phyloP scores from a whole-genome alignment of 2,888 invertebrate genomes.

The Odontothrips loti region DNA sequence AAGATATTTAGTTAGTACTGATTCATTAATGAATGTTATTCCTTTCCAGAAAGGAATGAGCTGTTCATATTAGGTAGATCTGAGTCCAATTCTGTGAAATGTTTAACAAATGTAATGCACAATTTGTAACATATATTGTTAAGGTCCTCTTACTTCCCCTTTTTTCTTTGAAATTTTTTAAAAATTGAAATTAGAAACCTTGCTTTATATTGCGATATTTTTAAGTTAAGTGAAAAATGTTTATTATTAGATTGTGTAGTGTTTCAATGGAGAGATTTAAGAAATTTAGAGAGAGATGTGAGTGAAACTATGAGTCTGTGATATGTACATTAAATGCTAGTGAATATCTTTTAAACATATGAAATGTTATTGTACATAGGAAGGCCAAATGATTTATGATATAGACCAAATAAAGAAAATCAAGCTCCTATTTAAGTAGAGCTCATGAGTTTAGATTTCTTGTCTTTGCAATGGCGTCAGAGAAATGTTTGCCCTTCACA shows the following conservation, averaged over 20 bases:
- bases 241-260: neutral
- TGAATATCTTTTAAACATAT: constrained; percentile 12
- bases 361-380: constrained; percentile 2
- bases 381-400: neutral
- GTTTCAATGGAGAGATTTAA: neutral
- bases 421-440: too few relatives aligned
- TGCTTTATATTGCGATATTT: neutral
- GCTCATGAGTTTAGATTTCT: too few relatives aligned
- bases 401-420: neutral
- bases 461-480: too few relatives aligned
- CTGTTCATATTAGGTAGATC: too few relatives aligned
- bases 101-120: too few relatives aligned
- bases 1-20: too few relatives aligned
- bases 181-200: neutral
- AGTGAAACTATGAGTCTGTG: constrained; percentile 10
- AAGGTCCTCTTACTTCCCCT: neutral
- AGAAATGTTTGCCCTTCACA: too few relatives aligned
- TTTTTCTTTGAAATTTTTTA: neutral
- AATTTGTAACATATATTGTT: neutral
- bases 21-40: too few relatives aligned
- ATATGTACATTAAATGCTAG: neutral
- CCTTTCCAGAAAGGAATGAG: too few relatives aligned
- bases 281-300: neutral
- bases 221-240: neutral
- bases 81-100: too few relatives aligned